A percentile compares a stretch with the other conserved stretches of the same genome.
Conservation (phyloP, 2,888 invertebrate genomes). For the Drosophila ustulata region DNA sequence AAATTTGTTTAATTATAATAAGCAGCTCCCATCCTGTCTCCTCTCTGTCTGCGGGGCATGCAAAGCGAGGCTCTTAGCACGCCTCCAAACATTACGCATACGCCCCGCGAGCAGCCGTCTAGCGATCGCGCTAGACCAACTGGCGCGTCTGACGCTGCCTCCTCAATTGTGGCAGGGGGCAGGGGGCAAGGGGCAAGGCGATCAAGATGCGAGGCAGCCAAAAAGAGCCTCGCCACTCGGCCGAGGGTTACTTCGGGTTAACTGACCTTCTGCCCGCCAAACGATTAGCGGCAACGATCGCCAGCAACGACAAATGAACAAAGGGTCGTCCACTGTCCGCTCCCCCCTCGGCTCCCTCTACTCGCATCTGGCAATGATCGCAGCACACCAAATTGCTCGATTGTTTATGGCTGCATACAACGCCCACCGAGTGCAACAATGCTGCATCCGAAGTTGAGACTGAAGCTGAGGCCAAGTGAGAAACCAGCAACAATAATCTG, state of each 20-base stretch:
- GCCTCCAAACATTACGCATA: constrained; percentile 57
- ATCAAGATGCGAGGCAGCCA: constrained; percentile 43
- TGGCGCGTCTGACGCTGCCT: constrained; percentile 41
- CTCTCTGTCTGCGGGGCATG: constrained; percentile 29
- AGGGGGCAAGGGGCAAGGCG: background rate
- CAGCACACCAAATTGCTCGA: constrained; percentile 77
- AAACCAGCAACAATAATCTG: constrained; percentile 81
- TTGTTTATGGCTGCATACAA: constrained; percentile 81
- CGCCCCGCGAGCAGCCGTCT: constrained; percentile 49
- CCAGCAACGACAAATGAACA: constrained; percentile 74
- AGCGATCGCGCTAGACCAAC: constrained; percentile 42
- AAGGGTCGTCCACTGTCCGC: constrained; percentile 50
- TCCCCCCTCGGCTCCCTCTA: background rate
- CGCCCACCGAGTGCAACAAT: constrained; percentile 71
- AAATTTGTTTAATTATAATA: constrained; percentile 64
- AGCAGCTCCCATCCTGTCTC: constrained; percentile 20
- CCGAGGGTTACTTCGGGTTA: constrained; percentile 54
- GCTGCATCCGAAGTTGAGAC: constrained; percentile 10
- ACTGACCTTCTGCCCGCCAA: constrained; percentile 68
- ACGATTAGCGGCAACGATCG: constrained; percentile 70
- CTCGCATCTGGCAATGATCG: constrained; percentile 11
- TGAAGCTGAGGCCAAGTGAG: constrained; percentile 68
- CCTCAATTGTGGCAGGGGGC: constrained; percentile 1
- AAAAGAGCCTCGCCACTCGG: constrained; percentile 18
- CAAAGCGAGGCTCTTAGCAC: constrained; percentile 49